A percentile compares a stretch with the other conserved stretches of the same genome.
Conservation (phyloP, 2,797 vertebrate species). For the Holocentrus rufus region DNA sequence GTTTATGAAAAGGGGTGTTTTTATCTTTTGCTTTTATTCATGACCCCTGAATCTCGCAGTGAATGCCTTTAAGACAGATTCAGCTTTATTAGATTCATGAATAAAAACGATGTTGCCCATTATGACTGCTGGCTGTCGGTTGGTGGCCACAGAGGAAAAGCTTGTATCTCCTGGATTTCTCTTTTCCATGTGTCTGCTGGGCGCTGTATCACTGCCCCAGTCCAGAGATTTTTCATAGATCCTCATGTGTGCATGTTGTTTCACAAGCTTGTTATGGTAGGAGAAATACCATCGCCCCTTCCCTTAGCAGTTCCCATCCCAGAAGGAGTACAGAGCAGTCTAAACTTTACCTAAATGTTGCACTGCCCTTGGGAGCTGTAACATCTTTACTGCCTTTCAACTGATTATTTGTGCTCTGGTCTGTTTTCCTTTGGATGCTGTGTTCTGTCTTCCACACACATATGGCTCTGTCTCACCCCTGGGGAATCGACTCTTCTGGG, state of each 20-base stretch:
- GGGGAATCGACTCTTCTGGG: conserved; percentile 74
- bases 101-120: conserved; percentile 66
- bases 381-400: conserved; percentile 29
- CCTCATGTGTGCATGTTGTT: conserved; percentile 45
- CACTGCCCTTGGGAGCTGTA: conserved; percentile 1
- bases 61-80: conserved; percentile 77
- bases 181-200: conserved; percentile 17
- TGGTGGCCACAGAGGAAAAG: conserved; percentile 38
- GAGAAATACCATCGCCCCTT: conserved; percentile 18
- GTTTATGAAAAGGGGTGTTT: conserved; percentile 75
- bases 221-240: conserved; percentile 37
- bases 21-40: conserved; percentile 81
- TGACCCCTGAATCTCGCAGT: conserved; percentile 67
- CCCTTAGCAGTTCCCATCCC: conserved; percentile 25
- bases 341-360: conserved; percentile 16
- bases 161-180: conserved; percentile 24
- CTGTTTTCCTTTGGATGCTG: conserved; percentile 48
- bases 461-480: conserved; percentile 73
- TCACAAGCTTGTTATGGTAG: conserved; percentile 39
- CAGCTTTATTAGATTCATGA: conserved; percentile 78
- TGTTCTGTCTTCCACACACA: conserved; percentile 65
- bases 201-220: conserved; percentile 21
- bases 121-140: conserved; percentile 42
- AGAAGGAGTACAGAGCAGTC: conserved; percentile 10
- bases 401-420: conserved; percentile 31